Percentiles rank a stretch among this genome's conserved stretches.
phyloP scores from a whole-genome alignment of 1,140 invertebrate species.

The Harpegnathos saltator region DNA sequence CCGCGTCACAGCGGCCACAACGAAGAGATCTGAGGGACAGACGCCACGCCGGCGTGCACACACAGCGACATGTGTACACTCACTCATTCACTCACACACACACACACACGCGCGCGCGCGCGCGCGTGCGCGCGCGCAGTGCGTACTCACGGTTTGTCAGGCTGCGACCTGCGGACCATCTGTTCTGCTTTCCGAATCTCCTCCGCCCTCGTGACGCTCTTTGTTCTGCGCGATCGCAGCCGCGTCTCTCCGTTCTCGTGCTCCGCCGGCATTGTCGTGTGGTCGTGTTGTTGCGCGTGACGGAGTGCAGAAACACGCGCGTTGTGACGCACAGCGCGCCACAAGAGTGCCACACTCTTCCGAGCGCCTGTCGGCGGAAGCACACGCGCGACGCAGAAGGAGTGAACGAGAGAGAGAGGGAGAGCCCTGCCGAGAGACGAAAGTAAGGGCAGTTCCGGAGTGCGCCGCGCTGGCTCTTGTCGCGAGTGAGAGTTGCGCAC shows the following conservation, averaged over 20 bases:
- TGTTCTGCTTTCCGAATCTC: constrained; percentile 93
- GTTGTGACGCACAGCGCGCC: background rate
- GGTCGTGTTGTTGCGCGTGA: background rate
- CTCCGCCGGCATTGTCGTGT: constrained; percentile 70
- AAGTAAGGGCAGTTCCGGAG: background rate
- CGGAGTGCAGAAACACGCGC: constrained; percentile 32
- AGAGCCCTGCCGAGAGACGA: background rate
- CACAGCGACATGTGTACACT: no score
- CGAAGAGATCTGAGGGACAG: background rate
- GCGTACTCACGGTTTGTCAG: constrained; percentile 94
- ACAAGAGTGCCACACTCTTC: constrained; percentile 20
- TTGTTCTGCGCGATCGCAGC: constrained; percentile 90
- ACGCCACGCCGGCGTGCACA: no score
- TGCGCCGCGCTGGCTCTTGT: background rate
- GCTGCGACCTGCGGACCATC: constrained; percentile 92
- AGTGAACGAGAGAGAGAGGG: no score
- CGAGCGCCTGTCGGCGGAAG: constrained; percentile 47
- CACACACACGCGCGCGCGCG: no score
- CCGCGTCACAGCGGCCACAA: no score
- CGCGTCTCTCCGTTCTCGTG: constrained; percentile 75
- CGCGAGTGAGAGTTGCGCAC: background rate
- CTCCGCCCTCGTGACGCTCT: constrained; percentile 94
- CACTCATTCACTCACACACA: no score
- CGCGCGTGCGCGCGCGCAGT: no score
- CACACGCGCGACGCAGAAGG: constrained; percentile 58